A percentile compares a stretch with the other conserved stretches of the same genome.
phyloP scores from a whole-genome alignment of 2,113 vertebrate genomes.

The Nesoenas mayeri region DNA sequence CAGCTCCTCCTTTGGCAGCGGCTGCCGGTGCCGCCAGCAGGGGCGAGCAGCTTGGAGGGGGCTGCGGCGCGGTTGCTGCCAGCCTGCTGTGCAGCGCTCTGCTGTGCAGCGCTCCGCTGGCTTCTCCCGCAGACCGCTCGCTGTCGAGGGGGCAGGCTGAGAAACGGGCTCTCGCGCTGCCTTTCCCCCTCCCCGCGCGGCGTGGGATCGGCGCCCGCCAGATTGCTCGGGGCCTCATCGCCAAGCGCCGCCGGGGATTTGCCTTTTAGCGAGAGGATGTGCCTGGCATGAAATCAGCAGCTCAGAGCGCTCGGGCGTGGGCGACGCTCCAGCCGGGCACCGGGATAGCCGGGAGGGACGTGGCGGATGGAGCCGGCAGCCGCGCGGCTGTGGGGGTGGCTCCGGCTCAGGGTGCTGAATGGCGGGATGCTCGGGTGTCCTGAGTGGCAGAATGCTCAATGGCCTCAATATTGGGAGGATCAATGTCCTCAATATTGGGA shows the following conservation, averaged over 20 bases:
- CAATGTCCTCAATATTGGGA: too few relatives aligned
- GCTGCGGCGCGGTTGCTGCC: not conserved
- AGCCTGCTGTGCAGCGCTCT: not conserved
- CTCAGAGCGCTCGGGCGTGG: not conserved
- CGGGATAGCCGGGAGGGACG: not conserved
- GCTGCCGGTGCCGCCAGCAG: not conserved
- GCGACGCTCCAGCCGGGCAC: not conserved
- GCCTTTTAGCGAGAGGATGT: not conserved
- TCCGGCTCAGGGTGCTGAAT: too few relatives aligned
- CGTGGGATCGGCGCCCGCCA: not conserved
- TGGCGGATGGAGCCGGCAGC: not conserved
- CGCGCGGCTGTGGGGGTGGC: fast-evolving
- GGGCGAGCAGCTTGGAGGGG: not conserved
- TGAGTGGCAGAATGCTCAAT: too few relatives aligned
- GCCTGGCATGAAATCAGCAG: not conserved
- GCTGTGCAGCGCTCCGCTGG: not conserved
- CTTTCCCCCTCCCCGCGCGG: too few relatives aligned
- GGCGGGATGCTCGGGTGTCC: too few relatives aligned
- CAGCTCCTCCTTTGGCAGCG: not conserved
- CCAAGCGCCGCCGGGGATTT: not conserved
- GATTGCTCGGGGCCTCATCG: not conserved
- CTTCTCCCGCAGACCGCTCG: not conserved
- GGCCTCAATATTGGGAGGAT: too few relatives aligned
- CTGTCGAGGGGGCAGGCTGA: not conserved
- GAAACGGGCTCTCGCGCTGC: not conserved